phyloP scores from a whole-genome alignment of 2,888 invertebrate genomes.

The Bimastos eiseni region DNA sequence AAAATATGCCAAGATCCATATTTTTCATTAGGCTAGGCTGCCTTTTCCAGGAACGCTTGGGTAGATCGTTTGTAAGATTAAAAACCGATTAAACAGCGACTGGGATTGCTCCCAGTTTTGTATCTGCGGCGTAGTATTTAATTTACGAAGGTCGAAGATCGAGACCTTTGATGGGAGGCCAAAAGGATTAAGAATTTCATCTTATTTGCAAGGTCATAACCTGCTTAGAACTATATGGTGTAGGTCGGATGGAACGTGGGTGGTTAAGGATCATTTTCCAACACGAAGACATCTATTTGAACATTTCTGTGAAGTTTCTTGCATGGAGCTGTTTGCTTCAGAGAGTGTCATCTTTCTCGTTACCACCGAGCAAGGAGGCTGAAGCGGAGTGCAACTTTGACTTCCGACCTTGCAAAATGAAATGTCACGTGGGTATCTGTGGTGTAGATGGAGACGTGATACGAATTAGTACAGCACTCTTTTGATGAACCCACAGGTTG shows the following conservation, averaged over 20 bases:
- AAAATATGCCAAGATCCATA: neutral
- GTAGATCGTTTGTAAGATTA: neutral
- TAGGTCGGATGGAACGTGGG: neutral
- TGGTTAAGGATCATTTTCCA: neutral
- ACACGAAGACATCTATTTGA: neutral
- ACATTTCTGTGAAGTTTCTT: neutral
- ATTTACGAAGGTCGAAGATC: neutral
- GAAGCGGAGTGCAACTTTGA: neutral
- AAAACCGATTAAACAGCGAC: neutral
- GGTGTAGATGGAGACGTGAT: neutral
- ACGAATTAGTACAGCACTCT: too few species aligned
- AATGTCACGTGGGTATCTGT: neutral
- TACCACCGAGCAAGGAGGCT: neutral
- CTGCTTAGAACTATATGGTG: neutral
- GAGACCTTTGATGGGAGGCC: neutral
- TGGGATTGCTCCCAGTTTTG: neutral
- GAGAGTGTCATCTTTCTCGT: neutral
- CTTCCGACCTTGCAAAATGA: too few species aligned
- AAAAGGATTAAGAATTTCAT: neutral
- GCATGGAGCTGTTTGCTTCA: neutral
- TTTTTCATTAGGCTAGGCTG: neutral
- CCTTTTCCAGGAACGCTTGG: neutral
- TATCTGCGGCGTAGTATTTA: neutral
- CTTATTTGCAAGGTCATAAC: neutral
- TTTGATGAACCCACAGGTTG: too few species aligned